These are phyloP conservation scores for Colius striatus DNA, from an alignment of 2,113 vertebrate genomes.

Conservation along the genomic window DNA sequence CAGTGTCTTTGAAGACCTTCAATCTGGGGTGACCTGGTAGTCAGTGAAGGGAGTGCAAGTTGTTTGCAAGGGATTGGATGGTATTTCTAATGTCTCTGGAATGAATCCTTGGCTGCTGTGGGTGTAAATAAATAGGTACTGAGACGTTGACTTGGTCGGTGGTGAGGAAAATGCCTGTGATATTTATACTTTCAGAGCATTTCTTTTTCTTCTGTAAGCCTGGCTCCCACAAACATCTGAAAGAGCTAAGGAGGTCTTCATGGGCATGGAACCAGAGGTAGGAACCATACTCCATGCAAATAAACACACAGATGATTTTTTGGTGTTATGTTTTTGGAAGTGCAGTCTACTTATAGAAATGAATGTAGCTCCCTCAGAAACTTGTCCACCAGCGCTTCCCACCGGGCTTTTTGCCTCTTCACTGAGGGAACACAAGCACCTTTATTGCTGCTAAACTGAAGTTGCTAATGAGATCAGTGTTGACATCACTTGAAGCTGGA, in stretches of 20 bases:
- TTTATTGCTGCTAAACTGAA: neutral
- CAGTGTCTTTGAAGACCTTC: neutral
- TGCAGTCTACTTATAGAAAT: neutral
- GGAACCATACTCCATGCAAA: neutral
- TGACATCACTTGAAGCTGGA: neutral
- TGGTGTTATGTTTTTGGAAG: neutral
- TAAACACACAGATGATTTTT: rapidly evolving
- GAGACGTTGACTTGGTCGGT: neutral
- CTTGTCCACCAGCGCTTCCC: neutral
- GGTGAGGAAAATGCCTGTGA: neutral
- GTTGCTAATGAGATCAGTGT: neutral
- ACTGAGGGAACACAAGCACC: neutral
- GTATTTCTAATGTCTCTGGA: neutral
- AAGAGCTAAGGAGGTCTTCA: neutral
- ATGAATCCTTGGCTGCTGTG: neutral
- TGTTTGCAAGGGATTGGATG: neutral
- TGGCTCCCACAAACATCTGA: neutral
- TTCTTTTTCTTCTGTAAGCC: neutral
- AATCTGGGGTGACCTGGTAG: neutral
- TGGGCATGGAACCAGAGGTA: neutral
- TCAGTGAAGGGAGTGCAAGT: neutral
- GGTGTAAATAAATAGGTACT: neutral
- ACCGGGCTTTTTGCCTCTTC: neutral
- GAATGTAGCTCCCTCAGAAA: neutral
- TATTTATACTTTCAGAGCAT: neutral